These are phyloP conservation scores for Zygaena filipendulae DNA, from an alignment of 2,888 invertebrate species.

Conservation along the genomic window DNA sequence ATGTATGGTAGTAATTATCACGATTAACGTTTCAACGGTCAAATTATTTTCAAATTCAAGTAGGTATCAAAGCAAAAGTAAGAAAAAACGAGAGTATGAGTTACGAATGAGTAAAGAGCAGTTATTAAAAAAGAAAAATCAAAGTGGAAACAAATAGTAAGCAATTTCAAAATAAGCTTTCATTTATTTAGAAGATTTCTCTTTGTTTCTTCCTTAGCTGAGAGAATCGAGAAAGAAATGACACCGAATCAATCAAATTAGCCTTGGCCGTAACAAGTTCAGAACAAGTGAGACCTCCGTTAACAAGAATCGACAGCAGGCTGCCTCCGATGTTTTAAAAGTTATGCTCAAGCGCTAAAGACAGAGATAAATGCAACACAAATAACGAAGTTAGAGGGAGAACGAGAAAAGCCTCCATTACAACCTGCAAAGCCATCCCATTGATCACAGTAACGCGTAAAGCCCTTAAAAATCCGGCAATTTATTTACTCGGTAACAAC, in stretches of 20 bases:
- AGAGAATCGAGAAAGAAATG: too few relatives aligned
- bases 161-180: too few relatives aligned
- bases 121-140: too few relatives aligned
- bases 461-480: conserved; percentile 60
- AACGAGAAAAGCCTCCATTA: conserved; percentile 42
- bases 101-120: too few relatives aligned
- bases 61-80: too few relatives aligned
- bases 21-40: too few relatives aligned
- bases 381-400: conserved; percentile 24
- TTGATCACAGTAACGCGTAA: conserved; percentile 61
- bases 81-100: too few relatives aligned
- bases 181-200: too few relatives aligned
- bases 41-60: conserved; percentile 1
- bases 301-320: conserved; percentile 49
- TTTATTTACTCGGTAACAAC: conserved; percentile 55
- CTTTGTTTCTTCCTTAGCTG: too few relatives aligned
- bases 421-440: conserved; percentile 52
- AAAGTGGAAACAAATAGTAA: too few relatives aligned
- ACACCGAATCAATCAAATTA: conserved; percentile 34
- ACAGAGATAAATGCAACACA: conserved; percentile 24
- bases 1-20: too few relatives aligned
- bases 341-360: conserved; percentile 29
- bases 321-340: conserved; percentile 33
- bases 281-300: conserved; percentile 32
- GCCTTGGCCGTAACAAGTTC: conserved; percentile 25